Evolutionary conservation across 1,140 invertebrate species (phyloP).

Genomic region (Spodoptera frugiperda): DNA sequence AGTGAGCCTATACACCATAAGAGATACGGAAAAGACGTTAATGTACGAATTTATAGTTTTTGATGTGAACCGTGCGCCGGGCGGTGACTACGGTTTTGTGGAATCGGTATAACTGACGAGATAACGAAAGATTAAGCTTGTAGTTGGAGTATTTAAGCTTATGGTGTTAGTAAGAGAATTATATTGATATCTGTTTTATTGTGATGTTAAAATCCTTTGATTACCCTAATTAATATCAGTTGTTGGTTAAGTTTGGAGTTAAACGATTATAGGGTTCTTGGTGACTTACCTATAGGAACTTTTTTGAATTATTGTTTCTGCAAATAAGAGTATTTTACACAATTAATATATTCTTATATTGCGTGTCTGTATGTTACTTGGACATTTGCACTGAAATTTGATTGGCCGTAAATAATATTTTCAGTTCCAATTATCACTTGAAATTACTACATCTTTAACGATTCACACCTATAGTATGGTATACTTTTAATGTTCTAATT

Average conservation of each 20-base stretch:
- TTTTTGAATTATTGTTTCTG: no score
- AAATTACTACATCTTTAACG: no score
- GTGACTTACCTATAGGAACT: no score
- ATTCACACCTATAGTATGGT: no score
- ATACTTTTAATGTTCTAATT: background rate
- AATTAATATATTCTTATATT: no score
- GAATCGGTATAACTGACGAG: conserved; percentile 18
- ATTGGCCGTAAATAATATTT: background rate
- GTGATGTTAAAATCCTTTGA: background rate
- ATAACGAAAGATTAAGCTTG: conserved; percentile 38
- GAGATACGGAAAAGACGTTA: conserved; percentile 48
- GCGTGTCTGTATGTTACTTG: no score
- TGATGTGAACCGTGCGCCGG: conserved; percentile 30
- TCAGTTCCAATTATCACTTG: background rate
- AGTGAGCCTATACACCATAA: conserved; percentile 57
- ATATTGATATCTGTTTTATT: background rate
- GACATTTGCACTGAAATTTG: no score
- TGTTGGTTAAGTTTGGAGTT: no score
- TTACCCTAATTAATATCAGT: no score
- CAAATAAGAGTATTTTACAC: no score
- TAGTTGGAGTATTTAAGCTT: conserved; percentile 28
- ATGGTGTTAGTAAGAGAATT: conserved; percentile 1
- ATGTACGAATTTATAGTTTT: conserved; percentile 54
- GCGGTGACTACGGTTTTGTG: conserved; percentile 16
- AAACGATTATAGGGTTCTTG: no score